Base-by-base conservation (phyloP, 2,888 invertebrate species). In the Rutpela maculata region DNA sequence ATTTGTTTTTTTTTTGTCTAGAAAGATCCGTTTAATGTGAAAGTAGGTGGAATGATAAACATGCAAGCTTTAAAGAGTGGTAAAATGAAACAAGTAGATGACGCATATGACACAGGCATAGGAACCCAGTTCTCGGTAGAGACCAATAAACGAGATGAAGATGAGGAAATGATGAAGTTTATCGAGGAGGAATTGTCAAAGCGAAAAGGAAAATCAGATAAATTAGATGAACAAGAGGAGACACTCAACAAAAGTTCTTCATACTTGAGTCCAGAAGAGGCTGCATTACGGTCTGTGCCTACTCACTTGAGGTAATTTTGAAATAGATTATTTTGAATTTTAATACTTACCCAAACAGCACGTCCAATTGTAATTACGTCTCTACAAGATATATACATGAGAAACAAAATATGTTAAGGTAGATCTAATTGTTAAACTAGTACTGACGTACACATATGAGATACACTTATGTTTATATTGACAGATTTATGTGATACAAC, bases 51-150 rank as follows among this genome's bases (percentile, higher is more conserved):
- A 17, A 94, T 98, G 92, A 93, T 98, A 0, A 97, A 97, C 85
- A 97, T 98, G 96, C 93, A 95, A 84, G 94, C 95, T 0, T 87
- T 97, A 18, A 97, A 97, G 89, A 94, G 93, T 84, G 95, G 95
- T 0, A 95, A 95, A 91, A 90, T 95, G 35, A 95, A 95, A 87
- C 93, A 95, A 89, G 93, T 94, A 0, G 97, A 98, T 78, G 97
- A 98, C 89, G 95, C 98, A 0, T 98, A 98, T 88, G 97, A 98
- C 83, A 95, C 96, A 15, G 97, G 97, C 0, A 98, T 99, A 72
- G 98, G 98, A 18, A 99, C 98, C 31, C 97, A 98, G 84, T 99
- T 99, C 90, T 99, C 99, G 15, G 98, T 98, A 0, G 99, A 99
- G 91, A 99, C 99, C 0, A 99, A 99, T 89, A 96, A 98, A 89